Evolutionary conservation across 2,888 invertebrate genomes (phyloP).

Genomic region (Melipona bicolor): DNA sequence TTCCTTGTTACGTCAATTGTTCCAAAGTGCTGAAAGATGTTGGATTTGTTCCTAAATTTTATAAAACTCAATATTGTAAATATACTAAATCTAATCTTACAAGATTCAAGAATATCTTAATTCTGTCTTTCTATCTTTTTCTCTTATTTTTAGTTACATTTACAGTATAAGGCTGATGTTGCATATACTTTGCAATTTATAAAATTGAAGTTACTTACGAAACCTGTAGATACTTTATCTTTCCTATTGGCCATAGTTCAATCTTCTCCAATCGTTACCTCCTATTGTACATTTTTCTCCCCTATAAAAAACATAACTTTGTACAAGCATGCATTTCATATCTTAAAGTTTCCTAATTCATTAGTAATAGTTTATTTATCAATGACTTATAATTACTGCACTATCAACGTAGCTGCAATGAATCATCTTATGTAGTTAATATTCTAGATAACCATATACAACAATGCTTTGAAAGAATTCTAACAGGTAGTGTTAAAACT

Average conservation of each 20-base stretch:
- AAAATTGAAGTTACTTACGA: constrained; percentile 76
- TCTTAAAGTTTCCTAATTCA: not conserved
- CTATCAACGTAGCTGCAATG: not conserved
- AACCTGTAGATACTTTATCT: constrained; percentile 78
- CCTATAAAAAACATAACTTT: constrained; percentile 30
- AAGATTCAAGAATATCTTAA: not conserved
- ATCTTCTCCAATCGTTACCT: constrained; percentile 63
- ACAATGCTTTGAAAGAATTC: constrained; percentile 13
- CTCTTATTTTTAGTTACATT: not conserved
- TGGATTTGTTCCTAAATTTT: constrained; percentile 2
- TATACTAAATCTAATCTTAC: not conserved
- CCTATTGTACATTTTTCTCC: constrained; percentile 59
- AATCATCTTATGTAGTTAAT: not conserved
- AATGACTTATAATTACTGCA: not conserved
- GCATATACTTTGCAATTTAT: not conserved
- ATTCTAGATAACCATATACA: not conserved
- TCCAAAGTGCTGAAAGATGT: too few relatives aligned
- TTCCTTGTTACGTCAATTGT: too few relatives aligned
- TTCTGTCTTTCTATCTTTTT: not conserved
- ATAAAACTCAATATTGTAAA: not conserved
- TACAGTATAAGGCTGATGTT: not conserved
- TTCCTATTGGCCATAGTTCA: constrained; percentile 79
- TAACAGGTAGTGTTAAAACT: constrained; percentile 46
- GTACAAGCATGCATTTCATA: not conserved
- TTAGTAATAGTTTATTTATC: not conserved